Evolutionary conservation across 1,140 invertebrate species (phyloP), one percentile per base, ranked within the genome.

Genomic region (Laupala kohalensis): DNA sequence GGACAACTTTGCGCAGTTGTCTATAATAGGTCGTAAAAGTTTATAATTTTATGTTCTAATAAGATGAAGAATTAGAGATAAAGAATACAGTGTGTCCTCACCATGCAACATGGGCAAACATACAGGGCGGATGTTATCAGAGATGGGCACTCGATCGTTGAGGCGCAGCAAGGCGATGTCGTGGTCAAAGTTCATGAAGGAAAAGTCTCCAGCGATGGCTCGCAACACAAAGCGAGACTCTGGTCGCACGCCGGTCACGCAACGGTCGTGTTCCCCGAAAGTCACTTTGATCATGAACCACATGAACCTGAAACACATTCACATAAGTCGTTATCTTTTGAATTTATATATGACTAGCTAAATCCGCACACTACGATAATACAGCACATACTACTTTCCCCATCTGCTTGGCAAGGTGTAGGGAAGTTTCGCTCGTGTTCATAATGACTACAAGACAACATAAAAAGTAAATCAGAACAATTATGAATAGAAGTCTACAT

Each of bases 211-310:
- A 1, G 86, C 83, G 63, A 91, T 86, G 15, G 89, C 88, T 25
- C 91, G 80, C 13, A 92, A 79, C 12, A 92, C 86, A 77, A 91
- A 93, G 71, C 90, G 83, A 0, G 89, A 89, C 81, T 92, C 90
- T 0, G 89, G 88, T 64, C 85, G 80, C 29, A 77, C 78, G 66
- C 86, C 88, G n/a, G 88, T 85, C 73, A 88, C 85, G 78, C 92
- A 93, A n/a, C 90, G 85, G 78, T 93, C 89, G 77, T 92, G 90
- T 77, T 93, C 91, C 0, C 91, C 91, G 76, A 93, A 90, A 13
- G 91, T 92, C 26, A 92, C 90, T 79, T 91, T 91, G 76, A 93
- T 92, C 90, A 93, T 90, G 79, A 92, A 92, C 91, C 91, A 93
- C 88, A 93, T 91, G 77, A 92, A 92, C 67, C 90, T 91, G 83